phyloP scores from a whole-genome alignment of 2,797 vertebrate species.

The Periophthalmus magnuspinnatus region DNA sequence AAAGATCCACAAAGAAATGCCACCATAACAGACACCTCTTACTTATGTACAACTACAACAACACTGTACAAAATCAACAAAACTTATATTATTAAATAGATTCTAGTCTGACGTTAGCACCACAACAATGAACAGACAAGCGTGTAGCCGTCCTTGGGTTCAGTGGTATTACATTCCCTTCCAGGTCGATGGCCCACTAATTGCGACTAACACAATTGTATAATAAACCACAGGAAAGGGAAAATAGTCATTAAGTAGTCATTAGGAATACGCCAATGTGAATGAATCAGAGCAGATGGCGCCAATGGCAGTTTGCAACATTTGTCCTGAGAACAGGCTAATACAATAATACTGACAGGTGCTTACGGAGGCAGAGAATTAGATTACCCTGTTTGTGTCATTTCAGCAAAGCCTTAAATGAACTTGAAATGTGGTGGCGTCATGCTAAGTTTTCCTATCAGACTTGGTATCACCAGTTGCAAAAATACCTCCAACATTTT shows the following conservation, averaged over 20 bases:
- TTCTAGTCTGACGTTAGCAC: conserved; percentile 53
- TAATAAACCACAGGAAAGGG: conserved; percentile 49
- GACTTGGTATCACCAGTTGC: neutral
- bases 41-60: conserved; percentile 31
- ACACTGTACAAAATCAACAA: conserved; percentile 40
- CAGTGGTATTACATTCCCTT: conserved; percentile 54
- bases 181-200: conserved; percentile 43
- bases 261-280: conserved; percentile 42
- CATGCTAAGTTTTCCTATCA: neutral
- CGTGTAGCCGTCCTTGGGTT: conserved; percentile 34
- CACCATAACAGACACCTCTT: conserved; percentile 29
- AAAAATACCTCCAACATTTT: too few species aligned
- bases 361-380: conserved; percentile 17
- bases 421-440: neutral
- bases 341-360: conserved; percentile 41
- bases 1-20: conserved; percentile 39
- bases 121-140: conserved; percentile 55
- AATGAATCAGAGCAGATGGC: conserved; percentile 29
- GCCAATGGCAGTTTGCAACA: conserved; percentile 23
- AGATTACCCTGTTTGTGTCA: neutral
- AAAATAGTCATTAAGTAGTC: conserved; percentile 37
- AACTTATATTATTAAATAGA: conserved; percentile 59
- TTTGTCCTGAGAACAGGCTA: conserved; percentile 55
- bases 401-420: neutral
- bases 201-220: conserved; percentile 54